Evolutionary conservation across 64 coral and sea anemone genomes (phyloP).

Genomic region (Stichodactyla helianthus): DNA sequence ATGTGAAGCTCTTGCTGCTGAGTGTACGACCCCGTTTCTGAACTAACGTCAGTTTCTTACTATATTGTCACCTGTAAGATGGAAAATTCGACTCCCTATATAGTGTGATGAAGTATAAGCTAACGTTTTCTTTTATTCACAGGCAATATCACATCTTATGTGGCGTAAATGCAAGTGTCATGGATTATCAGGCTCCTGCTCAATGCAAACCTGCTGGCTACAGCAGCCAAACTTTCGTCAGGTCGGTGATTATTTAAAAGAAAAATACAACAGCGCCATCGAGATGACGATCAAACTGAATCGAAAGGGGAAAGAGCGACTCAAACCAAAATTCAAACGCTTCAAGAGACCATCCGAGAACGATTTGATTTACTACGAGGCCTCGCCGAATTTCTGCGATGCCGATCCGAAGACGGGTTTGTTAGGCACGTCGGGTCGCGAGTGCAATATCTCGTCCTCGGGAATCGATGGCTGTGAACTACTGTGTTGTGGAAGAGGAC

Average conservation of each 20-base stretch:
- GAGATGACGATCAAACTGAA: constrained; percentile 80
- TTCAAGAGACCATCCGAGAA: constrained; percentile 64
- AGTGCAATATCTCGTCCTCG: constrained; percentile 79
- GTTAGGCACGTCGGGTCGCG: constrained; percentile 65
- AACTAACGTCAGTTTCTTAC: too few relatives aligned
- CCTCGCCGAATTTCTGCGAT: constrained; percentile 90
- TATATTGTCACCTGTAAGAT: too few relatives aligned
- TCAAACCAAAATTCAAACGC: constrained; percentile 60
- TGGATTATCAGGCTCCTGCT: constrained; percentile 84
- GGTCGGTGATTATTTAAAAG: constrained; percentile 64
- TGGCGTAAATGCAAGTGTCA: constrained; percentile 91
- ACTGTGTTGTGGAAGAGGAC: constrained; percentile 89
- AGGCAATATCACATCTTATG: constrained; percentile 62
- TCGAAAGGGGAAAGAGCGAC: constrained; percentile 67
- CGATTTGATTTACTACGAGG: constrained; percentile 76
- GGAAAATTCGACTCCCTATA: too few relatives aligned
- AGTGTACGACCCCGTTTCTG: too few relatives aligned
- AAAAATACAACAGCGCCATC: constrained; percentile 66
- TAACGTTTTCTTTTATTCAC: not conserved
- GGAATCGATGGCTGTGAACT: constrained; percentile 88
- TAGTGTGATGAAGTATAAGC: not conserved
- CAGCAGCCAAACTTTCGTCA: constrained; percentile 82
- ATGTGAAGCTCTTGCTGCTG: too few relatives aligned
- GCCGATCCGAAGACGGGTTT: constrained; percentile 41
- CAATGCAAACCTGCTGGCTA: constrained; percentile 93